A percentile compares a stretch with the other conserved stretches of the same genome.
These are phyloP conservation scores for Margarornis squamiger DNA, from an alignment of 2,797 vertebrate genomes.

Conservation along the genomic window DNA sequence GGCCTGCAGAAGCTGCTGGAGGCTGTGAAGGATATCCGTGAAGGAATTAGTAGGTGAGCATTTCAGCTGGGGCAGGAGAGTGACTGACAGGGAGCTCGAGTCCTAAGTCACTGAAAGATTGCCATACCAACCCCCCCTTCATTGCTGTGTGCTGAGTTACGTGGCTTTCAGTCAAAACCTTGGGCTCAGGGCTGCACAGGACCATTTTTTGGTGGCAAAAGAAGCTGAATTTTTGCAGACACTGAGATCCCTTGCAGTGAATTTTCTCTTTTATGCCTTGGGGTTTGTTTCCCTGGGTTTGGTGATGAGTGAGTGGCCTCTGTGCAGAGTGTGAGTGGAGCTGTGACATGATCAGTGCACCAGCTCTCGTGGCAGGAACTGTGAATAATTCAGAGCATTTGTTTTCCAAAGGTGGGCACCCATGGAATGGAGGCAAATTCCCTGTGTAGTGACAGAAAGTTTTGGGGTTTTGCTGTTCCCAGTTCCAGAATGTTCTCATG, in stretches of 20 bases:
- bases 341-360: not conserved
- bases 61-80: not conserved
- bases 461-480: not conserved
- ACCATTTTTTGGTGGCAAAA: not conserved
- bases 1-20: constrained; percentile 84
- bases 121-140: not conserved
- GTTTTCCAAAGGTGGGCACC: not conserved
- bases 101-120: not conserved
- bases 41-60: constrained; percentile 86
- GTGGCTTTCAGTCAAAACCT: not conserved
- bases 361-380: not conserved
- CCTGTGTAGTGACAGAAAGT: fast-evolving
- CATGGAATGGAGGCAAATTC: not conserved
- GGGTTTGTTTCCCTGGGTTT: not conserved
- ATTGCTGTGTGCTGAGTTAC: not conserved
- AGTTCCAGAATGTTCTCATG: not conserved
- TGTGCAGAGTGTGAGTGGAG: not conserved
- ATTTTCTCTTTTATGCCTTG: not conserved
- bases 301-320: fast-evolving
- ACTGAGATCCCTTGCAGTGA: not conserved
- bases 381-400: not conserved
- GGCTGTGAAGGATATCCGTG: constrained; percentile 83
- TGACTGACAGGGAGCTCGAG: not conserved
- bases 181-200: not conserved
- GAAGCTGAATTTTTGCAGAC: not conserved